A percentile compares a stretch with the other conserved stretches of the same genome.
Conservation (phyloP, 64 coral and sea anemone species). For the Orbicella faveolata region DNA sequence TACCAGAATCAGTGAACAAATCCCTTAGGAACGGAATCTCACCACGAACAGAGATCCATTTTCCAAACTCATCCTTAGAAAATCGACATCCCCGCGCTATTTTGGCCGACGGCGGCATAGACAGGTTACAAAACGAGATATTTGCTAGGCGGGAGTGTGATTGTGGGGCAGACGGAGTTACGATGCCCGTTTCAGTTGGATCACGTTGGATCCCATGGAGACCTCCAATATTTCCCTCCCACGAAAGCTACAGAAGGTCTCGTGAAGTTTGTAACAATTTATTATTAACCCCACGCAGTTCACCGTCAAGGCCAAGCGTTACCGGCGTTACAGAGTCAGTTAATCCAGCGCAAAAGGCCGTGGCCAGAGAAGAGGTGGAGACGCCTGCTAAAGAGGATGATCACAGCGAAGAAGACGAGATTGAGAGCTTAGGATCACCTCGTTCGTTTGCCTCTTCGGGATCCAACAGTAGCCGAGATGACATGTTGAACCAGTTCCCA, state of each 20-base stretch:
- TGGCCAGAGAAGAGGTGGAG: neutral
- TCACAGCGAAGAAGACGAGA: conserved; percentile 13
- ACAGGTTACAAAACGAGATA: conserved; percentile 5
- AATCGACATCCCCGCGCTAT: conserved; percentile 6
- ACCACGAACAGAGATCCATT: conserved; percentile 17
- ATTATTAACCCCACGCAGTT: neutral
- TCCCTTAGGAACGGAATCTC: neutral
- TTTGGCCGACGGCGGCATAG: neutral
- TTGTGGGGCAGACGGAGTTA: conserved; percentile 11
- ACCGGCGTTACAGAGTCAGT: neutral
- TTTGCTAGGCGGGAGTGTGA: neutral
- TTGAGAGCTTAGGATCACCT: conserved; percentile 28
- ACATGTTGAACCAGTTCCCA: neutral
- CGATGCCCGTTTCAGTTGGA: neutral
- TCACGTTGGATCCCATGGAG: conserved; percentile 9
- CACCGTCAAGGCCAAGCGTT: neutral
- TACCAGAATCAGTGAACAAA: conserved; percentile 40
- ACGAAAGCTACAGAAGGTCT: conserved; percentile 28
- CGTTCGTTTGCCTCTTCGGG: conserved; percentile 24
- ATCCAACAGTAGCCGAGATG: conserved; percentile 27
- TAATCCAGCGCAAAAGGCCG: neutral
- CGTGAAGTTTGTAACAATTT: neutral
- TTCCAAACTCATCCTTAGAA: neutral
- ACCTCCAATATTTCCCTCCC: conserved; percentile 3
- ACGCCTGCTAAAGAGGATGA: neutral